These are phyloP conservation scores for Eristalis pertinax DNA, from an alignment of 2,888 invertebrate genomes.

Conservation along the genomic window DNA sequence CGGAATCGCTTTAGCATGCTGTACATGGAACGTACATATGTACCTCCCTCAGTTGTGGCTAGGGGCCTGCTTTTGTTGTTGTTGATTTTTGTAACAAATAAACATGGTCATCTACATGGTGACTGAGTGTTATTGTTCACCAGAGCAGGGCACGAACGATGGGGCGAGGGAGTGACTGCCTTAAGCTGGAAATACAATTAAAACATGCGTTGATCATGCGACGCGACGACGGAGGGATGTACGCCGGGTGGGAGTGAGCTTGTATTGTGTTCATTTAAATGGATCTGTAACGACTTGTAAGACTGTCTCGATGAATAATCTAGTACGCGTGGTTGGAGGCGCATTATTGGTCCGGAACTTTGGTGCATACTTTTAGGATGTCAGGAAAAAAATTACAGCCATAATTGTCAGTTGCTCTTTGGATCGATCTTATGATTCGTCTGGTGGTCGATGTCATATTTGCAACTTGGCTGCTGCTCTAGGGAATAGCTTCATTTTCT, in stretches of 20 bases:
- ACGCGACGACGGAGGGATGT: too few relatives aligned
- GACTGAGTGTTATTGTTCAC: slow-evolving; percentile 14
- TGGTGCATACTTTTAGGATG: too few relatives aligned
- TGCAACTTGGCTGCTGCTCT: too few relatives aligned
- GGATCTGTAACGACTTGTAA: neutral
- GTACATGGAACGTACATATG: neutral
- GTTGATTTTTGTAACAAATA: slow-evolving; percentile 14
- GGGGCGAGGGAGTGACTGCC: neutral
- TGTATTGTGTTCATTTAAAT: neutral
- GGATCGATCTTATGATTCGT: too few relatives aligned
- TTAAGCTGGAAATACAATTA: slow-evolving; percentile 18
- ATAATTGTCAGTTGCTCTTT: too few relatives aligned
- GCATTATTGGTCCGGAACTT: too few relatives aligned
- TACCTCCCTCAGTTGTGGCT: neutral
- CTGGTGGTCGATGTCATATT: too few relatives aligned
- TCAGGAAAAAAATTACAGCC: too few relatives aligned
- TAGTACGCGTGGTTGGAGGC: too few relatives aligned
- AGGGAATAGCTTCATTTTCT: too few relatives aligned
- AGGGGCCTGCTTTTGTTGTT: neutral
- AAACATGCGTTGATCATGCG: neutral
- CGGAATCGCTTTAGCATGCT: neutral
- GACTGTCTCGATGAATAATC: too few relatives aligned
- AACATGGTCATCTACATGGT: slow-evolving; percentile 20
- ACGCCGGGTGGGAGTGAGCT: neutral
- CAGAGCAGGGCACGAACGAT: neutral